Conservation (phyloP, 2,113 vertebrate genomes). For the Procavia capensis region DNA sequence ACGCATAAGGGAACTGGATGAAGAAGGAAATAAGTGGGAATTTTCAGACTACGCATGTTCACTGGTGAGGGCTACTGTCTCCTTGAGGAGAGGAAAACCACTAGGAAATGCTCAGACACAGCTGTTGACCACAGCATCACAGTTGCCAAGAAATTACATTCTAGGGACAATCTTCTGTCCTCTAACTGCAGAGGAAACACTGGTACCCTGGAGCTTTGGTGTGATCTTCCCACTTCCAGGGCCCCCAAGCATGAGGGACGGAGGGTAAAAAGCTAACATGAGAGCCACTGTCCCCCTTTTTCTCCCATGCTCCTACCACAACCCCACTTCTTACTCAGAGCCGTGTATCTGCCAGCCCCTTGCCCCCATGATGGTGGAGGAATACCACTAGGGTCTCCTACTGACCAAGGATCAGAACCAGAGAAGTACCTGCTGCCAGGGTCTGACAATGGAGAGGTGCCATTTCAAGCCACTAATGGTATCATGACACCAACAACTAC, state of each 20-base stretch:
- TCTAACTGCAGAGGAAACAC: neutral
- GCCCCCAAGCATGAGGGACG: neutral
- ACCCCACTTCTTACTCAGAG: neutral
- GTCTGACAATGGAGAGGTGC: neutral
- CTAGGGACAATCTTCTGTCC: neutral
- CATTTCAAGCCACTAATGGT: neutral
- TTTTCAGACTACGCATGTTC: neutral
- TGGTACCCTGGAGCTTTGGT: neutral
- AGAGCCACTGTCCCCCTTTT: neutral
- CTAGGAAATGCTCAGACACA: neutral
- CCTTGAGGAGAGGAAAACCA: neutral
- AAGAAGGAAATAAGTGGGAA: neutral
- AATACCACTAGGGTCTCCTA: neutral
- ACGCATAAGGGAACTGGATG: neutral
- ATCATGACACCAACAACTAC: neutral
- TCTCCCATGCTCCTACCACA: neutral
- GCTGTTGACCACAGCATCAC: neutral
- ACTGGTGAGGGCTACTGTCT: conserved; percentile 20
- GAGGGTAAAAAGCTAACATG: neutral
- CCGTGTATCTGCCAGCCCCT: neutral
- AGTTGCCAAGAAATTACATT: neutral
- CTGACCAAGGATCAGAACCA: neutral
- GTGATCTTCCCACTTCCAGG: too few relatives aligned
- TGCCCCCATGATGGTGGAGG: neutral
- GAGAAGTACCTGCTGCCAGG: neutral